Percentiles rank a stretch among this genome's conserved stretches.
Evolutionary conservation across 2,797 vertebrate species (phyloP).

Genomic region (Bucorvus abyssinicus): DNA sequence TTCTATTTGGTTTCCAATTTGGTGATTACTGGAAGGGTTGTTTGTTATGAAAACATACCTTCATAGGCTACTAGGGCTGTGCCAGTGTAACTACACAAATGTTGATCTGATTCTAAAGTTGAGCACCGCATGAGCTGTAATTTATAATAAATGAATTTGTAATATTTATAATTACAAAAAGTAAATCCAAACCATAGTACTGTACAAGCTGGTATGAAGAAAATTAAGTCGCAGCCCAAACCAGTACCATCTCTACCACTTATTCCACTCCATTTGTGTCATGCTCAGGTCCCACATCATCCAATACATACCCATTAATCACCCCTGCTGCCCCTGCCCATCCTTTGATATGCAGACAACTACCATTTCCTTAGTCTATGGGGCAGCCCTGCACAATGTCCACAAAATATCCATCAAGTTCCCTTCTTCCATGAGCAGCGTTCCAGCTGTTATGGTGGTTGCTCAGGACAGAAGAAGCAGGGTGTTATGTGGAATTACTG

Average conservation of each 20-base stretch:
- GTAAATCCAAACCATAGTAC: neutral
- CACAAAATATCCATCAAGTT: neutral
- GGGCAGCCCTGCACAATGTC: neutral
- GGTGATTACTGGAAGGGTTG: neutral
- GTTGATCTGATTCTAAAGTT: neutral
- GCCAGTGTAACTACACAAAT: neutral
- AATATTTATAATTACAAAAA: neutral
- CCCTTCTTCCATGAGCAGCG: neutral
- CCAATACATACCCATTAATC: neutral
- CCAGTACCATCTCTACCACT: neutral
- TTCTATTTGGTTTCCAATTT: neutral
- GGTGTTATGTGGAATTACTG: neutral
- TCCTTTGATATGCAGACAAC: neutral
- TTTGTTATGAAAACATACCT: neutral
- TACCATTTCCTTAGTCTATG: neutral
- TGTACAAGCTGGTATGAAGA: neutral
- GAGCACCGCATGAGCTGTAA: neutral
- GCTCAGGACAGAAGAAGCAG: neutral
- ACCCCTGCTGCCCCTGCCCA: accelerated
- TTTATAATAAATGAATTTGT: neutral
- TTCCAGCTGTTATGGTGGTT: neutral
- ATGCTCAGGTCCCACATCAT: neutral
- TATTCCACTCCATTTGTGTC: neutral
- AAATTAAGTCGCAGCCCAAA: neutral
- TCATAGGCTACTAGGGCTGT: neutral